These are phyloP conservation scores for Calephelis perditalis DNA, from an alignment of 2,888 invertebrate genomes.

Conservation along the genomic window DNA sequence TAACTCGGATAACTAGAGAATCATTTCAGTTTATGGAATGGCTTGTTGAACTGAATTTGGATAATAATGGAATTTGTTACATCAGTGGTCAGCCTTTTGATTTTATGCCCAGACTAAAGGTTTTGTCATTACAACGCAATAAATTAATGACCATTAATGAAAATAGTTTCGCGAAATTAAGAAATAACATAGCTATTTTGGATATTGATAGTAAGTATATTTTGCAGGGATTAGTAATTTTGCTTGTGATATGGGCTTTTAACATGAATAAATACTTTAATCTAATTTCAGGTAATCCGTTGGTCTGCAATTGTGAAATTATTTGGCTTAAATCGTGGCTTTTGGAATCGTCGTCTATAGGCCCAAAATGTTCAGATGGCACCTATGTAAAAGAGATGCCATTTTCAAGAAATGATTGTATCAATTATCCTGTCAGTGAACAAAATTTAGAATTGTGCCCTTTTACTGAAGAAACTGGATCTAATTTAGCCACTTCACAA, in stretches of 20 bases:
- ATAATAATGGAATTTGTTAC: conserved; percentile 89
- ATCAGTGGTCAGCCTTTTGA: conserved; percentile 89
- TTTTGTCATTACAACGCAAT: conserved; percentile 87
- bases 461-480: conserved; percentile 80
- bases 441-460: conserved; percentile 78
- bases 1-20: conserved; percentile 83
- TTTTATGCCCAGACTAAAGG: conserved; percentile 89
- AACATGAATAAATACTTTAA: neutral
- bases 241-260: neutral
- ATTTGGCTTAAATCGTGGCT: conserved; percentile 92
- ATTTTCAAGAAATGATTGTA: conserved; percentile 84
- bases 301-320: conserved; percentile 88
- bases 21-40: conserved; percentile 87
- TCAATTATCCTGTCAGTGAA: conserved; percentile 55
- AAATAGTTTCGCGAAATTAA: conserved; percentile 83
- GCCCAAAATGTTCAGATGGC: conserved; percentile 89
- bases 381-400: conserved; percentile 85
- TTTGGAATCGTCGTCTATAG: conserved; percentile 84
- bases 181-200: conserved; percentile 88
- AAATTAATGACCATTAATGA: conserved; percentile 86
- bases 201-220: conserved; percentile 86
- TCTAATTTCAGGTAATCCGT: conserved; percentile 84
- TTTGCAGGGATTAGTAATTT: neutral
- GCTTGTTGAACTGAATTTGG: conserved; percentile 91
- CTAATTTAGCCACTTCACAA: conserved; percentile 76